These are phyloP conservation scores for Nasonovia ribisnigri DNA, from an alignment of 2,888 invertebrate genomes.

Conservation along the genomic window DNA sequence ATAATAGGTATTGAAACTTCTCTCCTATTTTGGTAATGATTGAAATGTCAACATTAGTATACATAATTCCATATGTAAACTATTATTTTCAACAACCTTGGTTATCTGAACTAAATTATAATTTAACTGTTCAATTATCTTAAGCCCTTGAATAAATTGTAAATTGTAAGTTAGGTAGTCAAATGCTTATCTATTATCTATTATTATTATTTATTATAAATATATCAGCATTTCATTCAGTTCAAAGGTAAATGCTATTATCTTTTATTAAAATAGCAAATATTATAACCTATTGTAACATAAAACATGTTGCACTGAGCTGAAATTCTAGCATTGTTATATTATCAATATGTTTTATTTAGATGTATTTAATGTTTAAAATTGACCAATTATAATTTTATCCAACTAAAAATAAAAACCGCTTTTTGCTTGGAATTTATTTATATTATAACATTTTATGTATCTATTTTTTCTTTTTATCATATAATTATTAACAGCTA, in stretches of 20 bases:
- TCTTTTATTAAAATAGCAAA: constrained; percentile 1
- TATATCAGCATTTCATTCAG: not conserved
- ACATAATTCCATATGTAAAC: constrained; percentile 12
- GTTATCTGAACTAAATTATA: not conserved
- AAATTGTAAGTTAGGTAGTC: not conserved
- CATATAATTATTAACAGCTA: not conserved
- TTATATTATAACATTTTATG: not conserved
- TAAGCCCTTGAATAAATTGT: not conserved
- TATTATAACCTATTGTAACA: constrained; percentile 1
- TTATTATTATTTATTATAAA: not conserved
- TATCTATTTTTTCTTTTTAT: not conserved
- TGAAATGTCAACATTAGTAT: not conserved
- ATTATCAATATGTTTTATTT: not conserved
- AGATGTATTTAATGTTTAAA: not conserved
- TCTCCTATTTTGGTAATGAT: constrained; percentile 20
- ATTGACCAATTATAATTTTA: not conserved
- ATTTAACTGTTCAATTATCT: not conserved
- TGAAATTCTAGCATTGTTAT: not conserved
- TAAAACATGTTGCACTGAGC: not conserved
- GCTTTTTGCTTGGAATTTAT: not conserved
- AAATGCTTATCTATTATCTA: constrained; percentile 7
- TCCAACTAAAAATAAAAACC: not conserved
- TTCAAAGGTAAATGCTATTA: constrained; percentile 12
- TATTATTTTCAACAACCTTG: constrained; percentile 26
- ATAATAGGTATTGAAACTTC: not conserved